Conservation (phyloP, 1,140 invertebrate species). For the Phthorimaea operculella region DNA sequence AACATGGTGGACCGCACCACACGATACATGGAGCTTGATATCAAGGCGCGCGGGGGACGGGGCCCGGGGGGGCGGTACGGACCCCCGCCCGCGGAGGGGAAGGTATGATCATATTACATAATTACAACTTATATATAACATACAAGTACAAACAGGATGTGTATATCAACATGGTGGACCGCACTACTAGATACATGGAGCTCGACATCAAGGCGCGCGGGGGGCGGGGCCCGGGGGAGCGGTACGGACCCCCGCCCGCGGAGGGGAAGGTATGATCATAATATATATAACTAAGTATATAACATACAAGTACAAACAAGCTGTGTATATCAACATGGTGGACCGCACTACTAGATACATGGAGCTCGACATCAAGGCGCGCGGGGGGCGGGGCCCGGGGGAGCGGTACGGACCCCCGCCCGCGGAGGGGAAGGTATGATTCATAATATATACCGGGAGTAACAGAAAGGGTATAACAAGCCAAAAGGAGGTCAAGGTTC, state of each 20-base stretch:
- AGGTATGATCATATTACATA: too few species aligned
- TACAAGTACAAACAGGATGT: constrained; percentile 46
- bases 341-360: constrained; percentile 51
- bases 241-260: constrained; percentile 37
- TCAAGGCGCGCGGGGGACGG: constrained; percentile 36
- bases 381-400: constrained; percentile 45
- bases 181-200: constrained; percentile 51
- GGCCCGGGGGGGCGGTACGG: constrained; percentile 42
- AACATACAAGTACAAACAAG: constrained; percentile 39
- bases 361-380: constrained; percentile 36
- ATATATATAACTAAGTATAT: too few species aligned
- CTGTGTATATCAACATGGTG: constrained; percentile 60
- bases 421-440: constrained; percentile 2
- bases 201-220: constrained; percentile 35
- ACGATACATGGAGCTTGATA: constrained; percentile 51
- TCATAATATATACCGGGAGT: too few species aligned
- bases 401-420: constrained; percentile 44
- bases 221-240: constrained; percentile 41
- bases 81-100: constrained; percentile 25
- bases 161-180: constrained; percentile 60
- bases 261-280: too few species aligned
- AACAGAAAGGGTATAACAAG: too few species aligned
- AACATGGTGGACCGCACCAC: constrained; percentile 56
- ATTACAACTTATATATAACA: too few species aligned
- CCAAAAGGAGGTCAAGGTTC: too few species aligned